phyloP scores from a whole-genome alignment of 2,888 invertebrate species.

The Acanthosepion pharaonis region DNA sequence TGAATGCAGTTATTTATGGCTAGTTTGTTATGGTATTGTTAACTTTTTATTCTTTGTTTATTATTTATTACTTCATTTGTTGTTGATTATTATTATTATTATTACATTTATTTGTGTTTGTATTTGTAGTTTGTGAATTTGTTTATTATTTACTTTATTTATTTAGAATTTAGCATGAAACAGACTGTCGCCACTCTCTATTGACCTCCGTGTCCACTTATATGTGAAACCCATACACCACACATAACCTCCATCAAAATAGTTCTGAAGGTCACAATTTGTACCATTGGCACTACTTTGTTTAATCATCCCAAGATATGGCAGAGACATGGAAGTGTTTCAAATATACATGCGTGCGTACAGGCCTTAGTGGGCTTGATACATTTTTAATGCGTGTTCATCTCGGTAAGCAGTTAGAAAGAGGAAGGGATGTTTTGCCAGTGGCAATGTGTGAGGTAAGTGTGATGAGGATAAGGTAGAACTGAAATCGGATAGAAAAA shows the following conservation, averaged over 20 bases:
- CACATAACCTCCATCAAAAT: background rate
- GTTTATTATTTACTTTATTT: too few species aligned
- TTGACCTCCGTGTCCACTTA: too few species aligned
- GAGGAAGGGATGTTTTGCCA: background rate
- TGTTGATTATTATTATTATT: too few species aligned
- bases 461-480: background rate
- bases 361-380: background rate
- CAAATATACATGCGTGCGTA: background rate
- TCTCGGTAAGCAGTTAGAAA: background rate
- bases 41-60: too few species aligned
- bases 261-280: background rate
- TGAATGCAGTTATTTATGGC: too few species aligned
- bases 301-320: background rate
- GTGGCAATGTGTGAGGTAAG: background rate
- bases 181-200: too few species aligned
- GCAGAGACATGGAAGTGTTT: background rate
- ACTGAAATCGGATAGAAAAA: background rate
- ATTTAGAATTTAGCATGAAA: too few species aligned
- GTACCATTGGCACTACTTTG: background rate
- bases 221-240: too few species aligned
- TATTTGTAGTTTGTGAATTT: too few species aligned
- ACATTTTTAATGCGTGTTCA: background rate
- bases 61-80: too few species aligned
- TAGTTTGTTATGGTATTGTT: too few species aligned
- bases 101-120: too few species aligned